Evolutionary conservation across 2,888 invertebrate species (phyloP), one percentile per base, ranked within the genome.

Genomic region (Blomia tropicalis): DNA sequence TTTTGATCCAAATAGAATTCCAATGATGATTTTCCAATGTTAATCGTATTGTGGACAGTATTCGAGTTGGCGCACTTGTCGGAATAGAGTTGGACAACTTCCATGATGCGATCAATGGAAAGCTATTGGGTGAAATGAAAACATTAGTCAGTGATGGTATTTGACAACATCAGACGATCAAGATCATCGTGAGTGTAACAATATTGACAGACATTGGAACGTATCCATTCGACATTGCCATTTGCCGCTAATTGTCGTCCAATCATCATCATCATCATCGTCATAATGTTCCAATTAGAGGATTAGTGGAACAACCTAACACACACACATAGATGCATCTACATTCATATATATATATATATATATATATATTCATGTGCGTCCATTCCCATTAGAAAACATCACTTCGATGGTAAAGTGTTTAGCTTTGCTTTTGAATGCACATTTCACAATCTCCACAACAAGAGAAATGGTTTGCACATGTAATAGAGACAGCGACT

Each of bases 31-130:
- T 47, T 47, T 47, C 51, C 51, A 27, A 47, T 7, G 22, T 19
- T 47, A 11, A 11, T 7, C 7, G 51, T 22, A 47, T n/a, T 47
- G 51, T n/a, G n/a, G n/a, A n/a, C n/a, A n/a, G n/a, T n/a, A n/a
- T n/a, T n/a, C n/a, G n/a, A n/a, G n/a, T n/a, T n/a, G n/a, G n/a
- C n/a, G n/a, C n/a, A n/a, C n/a, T n/a, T n/a, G 11, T 47, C 51
- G 27, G 51, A n/a, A n/a, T 47, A 47, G 51, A 47, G n/a, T n/a
- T n/a, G 51, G 51, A 47, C 51, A 27, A 47, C 51, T 47, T 47
- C 51, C 51, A 47, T 47, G 51, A 47, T 47, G 22, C n/a, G n/a
- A 27, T n/a, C 51, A 47, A n/a, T 7, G 7, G 51, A 14, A 19
- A 47, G 27, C 27, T 47, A n/a, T 14, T 41, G 41, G 41, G n/a